Percentiles rank a stretch among this genome's conserved stretches.
Evolutionary conservation across 1,140 invertebrate species (phyloP).

Genomic region (Tribolium castaneum): DNA sequence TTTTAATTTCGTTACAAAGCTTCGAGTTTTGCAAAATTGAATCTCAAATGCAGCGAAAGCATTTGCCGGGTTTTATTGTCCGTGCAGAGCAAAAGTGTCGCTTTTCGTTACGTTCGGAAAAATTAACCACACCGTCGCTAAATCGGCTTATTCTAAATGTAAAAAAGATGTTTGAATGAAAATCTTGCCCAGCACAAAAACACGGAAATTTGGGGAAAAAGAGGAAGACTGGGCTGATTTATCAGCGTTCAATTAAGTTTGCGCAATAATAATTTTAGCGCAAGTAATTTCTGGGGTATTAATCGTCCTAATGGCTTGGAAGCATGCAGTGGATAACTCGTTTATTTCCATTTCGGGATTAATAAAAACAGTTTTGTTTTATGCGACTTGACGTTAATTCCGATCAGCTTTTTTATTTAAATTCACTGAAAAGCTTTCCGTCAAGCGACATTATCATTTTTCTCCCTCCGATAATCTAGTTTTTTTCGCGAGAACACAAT

Average conservation of each 20-base stretch:
- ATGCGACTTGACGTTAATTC: not conserved
- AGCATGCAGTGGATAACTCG: not conserved
- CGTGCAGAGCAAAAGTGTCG: slow-evolving; percentile 16
- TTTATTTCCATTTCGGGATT: not conserved
- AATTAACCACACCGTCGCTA: slow-evolving; percentile 2
- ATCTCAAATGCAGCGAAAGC: not conserved
- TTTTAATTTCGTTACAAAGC: too few species aligned
- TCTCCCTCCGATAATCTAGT: not conserved
- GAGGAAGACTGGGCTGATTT: not conserved
- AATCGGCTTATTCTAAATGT: slow-evolving; percentile 25
- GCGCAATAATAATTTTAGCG: slow-evolving; percentile 7
- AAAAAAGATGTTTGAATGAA: slow-evolving; percentile 24
- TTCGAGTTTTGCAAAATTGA: not conserved
- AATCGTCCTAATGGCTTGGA: not conserved
- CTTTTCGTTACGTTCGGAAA: slow-evolving; percentile 12
- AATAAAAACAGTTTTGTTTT: not conserved
- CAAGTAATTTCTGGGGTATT: slow-evolving; percentile 1
- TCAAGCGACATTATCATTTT: too few species aligned
- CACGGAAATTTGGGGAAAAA: slow-evolving; percentile 7
- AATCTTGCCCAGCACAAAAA: slow-evolving; percentile 7
- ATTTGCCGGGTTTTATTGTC: slow-evolving; percentile 20
- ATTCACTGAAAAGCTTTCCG: too few species aligned
- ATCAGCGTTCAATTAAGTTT: not conserved
- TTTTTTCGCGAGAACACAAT: not conserved
- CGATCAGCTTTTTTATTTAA: not conserved